Base-by-base conservation (phyloP, 2,797 vertebrate species). In the Hippoglossus hippoglossus region DNA sequence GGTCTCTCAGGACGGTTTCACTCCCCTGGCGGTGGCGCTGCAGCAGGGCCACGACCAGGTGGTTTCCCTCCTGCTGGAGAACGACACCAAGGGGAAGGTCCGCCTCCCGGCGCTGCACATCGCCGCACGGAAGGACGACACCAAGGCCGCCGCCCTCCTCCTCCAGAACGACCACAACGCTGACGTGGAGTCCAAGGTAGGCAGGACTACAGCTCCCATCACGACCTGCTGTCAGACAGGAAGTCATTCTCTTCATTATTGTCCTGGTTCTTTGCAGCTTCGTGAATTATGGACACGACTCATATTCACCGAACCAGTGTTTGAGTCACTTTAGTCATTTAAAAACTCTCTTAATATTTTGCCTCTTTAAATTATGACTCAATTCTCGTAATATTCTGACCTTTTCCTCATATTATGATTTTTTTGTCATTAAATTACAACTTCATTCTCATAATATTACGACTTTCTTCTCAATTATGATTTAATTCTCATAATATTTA, bases 1-100 rank as follows among this genome's bases (percentile, higher is more conserved):
- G 54, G 19, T 11, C 64, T 26, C 55, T 0, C 84, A 99, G 98
- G 98, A 99, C 3, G 98, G 98, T 46, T 99, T 99, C 91, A 99
- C 98, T 0, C 98, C 98, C 0, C 84, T 99, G 94, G 98, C 98
- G 0, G 98, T 99, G 74, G 98, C 98, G 71, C 89, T 99, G 82
- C 98, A 99, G 86, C 98, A 99, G 86, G 98, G 98, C n/a, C 98
- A 99, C 0, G 97, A 99, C 75, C 97, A 98, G 91, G 98, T 99
- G 73, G 98, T 99, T 60, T 98, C 97, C 0, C 95, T 99, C 68
- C 92, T 99, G 49, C 94, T 99, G 81, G 98, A 99, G 83, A 99
- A 99, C 0, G 98, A 99, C 93, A 99, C 98, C 0, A 99, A 99
- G 81, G 98, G 98, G 16, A 99, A 99, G 77, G 98, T 99, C 0